phyloP scores from a whole-genome alignment of 2,888 invertebrate species.

The Calliphora vomitoria region DNA sequence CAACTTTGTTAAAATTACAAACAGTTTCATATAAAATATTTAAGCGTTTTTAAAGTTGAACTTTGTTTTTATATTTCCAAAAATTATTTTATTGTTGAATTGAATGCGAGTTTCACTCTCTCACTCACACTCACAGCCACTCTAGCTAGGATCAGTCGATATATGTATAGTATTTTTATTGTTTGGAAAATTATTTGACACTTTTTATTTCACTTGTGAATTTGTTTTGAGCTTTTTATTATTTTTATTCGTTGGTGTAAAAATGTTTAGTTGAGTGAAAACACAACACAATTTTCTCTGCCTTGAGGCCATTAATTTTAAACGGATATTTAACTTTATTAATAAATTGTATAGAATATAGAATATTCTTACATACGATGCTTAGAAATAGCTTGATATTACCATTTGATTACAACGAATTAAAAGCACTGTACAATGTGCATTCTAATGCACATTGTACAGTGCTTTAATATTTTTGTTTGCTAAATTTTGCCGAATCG shows the following conservation, averaged over 20 bases:
- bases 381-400: neutral
- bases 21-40: neutral
- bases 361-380: neutral
- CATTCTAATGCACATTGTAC: too few species aligned
- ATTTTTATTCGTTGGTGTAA: neutral
- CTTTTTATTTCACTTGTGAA: constrained; percentile 17
- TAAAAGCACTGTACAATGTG: too few species aligned
- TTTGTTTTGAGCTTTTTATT: neutral
- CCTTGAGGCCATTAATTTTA: constrained; percentile 21
- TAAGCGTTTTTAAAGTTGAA: constrained; percentile 21
- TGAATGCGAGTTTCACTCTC: neutral
- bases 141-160: neutral
- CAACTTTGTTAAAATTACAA: neutral
- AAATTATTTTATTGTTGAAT: constrained; percentile 17
- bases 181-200: constrained; percentile 9
- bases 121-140: too few species aligned
- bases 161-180: constrained; percentile 18
- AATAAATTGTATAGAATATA: neutral
- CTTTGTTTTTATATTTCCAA: neutral
- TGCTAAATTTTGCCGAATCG: too few species aligned
- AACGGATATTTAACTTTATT: constrained; percentile 26
- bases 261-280: constrained; percentile 24
- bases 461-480: too few species aligned
- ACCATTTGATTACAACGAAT: too few species aligned
- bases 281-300: constrained; percentile 1